Evolutionary conservation across 2,113 vertebrate species (phyloP).

Genomic region (Nasalis larvatus): DNA sequence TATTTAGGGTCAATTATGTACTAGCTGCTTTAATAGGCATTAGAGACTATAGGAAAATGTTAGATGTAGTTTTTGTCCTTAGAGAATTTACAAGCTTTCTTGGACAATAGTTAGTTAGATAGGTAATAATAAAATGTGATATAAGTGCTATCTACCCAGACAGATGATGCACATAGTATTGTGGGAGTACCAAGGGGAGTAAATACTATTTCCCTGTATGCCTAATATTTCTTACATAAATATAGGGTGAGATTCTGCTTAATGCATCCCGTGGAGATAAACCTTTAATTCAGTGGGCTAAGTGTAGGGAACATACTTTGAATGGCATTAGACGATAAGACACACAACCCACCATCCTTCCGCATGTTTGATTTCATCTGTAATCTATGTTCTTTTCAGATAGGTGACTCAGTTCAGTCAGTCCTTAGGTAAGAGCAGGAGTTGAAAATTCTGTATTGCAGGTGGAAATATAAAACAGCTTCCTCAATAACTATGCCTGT

Average conservation of each 20-base stretch:
- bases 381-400: background rate
- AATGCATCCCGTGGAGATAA: background rate
- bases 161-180: background rate
- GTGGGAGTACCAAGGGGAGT: background rate
- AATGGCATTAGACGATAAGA: background rate
- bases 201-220: background rate
- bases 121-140: background rate
- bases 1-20: background rate
- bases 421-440: background rate
- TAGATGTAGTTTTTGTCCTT: background rate
- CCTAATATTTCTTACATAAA: background rate
- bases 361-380: background rate
- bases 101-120: background rate
- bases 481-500: background rate
- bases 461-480: background rate
- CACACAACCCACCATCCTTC: background rate
- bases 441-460: background rate
- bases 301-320: background rate
- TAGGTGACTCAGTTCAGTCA: background rate
- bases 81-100: background rate
- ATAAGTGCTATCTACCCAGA: background rate
- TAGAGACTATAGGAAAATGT: background rate
- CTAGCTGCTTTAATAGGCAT: background rate
- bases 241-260: background rate
- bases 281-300: background rate